phyloP scores from a whole-genome alignment of 2,888 invertebrate species.

The Acleris cristana region DNA sequence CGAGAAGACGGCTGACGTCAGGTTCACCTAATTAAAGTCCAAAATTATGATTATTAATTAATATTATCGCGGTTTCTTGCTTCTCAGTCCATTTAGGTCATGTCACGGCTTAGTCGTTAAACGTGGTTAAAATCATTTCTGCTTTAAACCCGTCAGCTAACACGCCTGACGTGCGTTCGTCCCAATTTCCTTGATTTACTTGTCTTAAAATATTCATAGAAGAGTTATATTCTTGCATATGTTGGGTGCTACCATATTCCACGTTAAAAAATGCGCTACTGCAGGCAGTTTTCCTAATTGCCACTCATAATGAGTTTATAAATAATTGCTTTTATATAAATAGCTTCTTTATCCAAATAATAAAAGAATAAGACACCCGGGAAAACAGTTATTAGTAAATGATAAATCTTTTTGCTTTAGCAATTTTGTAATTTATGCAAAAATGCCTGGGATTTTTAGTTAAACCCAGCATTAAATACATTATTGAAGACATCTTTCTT shows the following conservation, averaged over 20 bases:
- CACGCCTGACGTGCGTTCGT: slow-evolving; percentile 43
- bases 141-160: slow-evolving; percentile 21
- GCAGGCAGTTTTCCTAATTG: no score
- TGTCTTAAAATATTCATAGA: slow-evolving; percentile 56
- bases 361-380: no score
- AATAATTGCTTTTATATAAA: no score
- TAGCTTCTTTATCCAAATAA: no score
- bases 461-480: no score
- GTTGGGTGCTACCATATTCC: background rate
- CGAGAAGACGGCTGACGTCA: slow-evolving; percentile 17
- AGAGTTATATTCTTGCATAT: slow-evolving; percentile 45
- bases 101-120: slow-evolving; percentile 15
- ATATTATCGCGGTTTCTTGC: slow-evolving; percentile 20
- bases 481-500: no score
- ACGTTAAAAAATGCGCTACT: no score
- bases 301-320: no score
- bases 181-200: slow-evolving; percentile 63
- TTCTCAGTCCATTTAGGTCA: slow-evolving; percentile 24
- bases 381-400: no score
- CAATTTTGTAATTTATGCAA: no score
- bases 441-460: no score
- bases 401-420: no score
- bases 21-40: slow-evolving; percentile 18
- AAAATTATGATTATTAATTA: slow-evolving; percentile 10
- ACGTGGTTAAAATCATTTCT: slow-evolving; percentile 22